phyloP scores from a whole-genome alignment of 1,140 invertebrate genomes.

The Drosophila repleta region DNA sequence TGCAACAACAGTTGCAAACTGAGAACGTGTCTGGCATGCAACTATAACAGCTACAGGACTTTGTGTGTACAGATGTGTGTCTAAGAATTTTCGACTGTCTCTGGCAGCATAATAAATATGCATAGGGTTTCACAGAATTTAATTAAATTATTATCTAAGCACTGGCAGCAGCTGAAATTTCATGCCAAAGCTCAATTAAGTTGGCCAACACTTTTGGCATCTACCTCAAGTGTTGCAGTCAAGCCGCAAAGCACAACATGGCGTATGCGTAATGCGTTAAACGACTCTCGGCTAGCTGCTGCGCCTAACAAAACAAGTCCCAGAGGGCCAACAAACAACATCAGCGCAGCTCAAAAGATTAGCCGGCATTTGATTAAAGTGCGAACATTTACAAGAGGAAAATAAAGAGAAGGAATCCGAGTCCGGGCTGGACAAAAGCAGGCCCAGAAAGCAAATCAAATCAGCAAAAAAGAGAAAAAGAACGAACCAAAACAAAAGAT shows the following conservation, averaged over 20 bases:
- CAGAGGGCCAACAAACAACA: slow-evolving; percentile 41
- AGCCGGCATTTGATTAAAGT: slow-evolving; percentile 75
- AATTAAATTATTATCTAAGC: slow-evolving; percentile 75
- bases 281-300: slow-evolving; percentile 43
- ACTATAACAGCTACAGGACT: slow-evolving; percentile 11
- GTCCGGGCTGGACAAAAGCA: slow-evolving; percentile 47
- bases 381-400: slow-evolving; percentile 57
- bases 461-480: slow-evolving; percentile 43
- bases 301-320: slow-evolving; percentile 44
- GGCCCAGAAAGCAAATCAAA: slow-evolving; percentile 69
- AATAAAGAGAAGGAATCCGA: slow-evolving; percentile 15
- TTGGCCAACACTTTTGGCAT: slow-evolving; percentile 29
- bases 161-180: slow-evolving; percentile 44
- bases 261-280: slow-evolving; percentile 65
- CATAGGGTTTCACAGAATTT: slow-evolving; percentile 59
- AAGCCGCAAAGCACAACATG: slow-evolving; percentile 10
- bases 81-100: slow-evolving; percentile 30
- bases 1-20: slow-evolving; percentile 46
- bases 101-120: slow-evolving; percentile 47
- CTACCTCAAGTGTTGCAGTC: background rate
- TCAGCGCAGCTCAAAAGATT: slow-evolving; percentile 59
- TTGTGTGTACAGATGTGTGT: background rate
- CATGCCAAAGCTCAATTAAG: slow-evolving; percentile 55
- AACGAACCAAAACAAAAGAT: slow-evolving; percentile 37
- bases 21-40: slow-evolving; percentile 59